A percentile compares a stretch with the other conserved stretches of the same genome.
Conservation (phyloP, 2,888 invertebrate genomes). For the Didymodactylos carnosus region DNA sequence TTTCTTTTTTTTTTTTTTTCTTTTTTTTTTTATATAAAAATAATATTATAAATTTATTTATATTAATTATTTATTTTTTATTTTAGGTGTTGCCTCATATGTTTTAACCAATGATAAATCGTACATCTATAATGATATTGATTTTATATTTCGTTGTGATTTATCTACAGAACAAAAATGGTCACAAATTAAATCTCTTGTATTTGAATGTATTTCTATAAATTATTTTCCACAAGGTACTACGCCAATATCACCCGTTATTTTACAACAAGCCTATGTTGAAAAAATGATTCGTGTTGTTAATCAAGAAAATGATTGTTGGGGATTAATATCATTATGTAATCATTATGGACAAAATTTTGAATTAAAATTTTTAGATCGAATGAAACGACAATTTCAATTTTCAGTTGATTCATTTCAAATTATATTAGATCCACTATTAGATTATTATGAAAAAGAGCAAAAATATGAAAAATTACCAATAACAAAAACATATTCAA, state of each 20-base stretch:
- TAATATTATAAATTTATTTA: not conserved
- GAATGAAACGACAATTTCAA: conserved; percentile 93
- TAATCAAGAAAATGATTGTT: not conserved
- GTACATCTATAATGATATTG: conserved; percentile 8
- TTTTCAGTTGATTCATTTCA: conserved; percentile 99
- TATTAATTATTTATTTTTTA: not conserved
- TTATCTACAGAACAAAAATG: not conserved
- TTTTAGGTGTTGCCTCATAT: conserved; percentile 70
- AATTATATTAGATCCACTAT: conserved; percentile 72
- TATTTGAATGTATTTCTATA: conserved; percentile 5
- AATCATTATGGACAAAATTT: conserved; percentile 46
- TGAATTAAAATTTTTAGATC: conserved; percentile 94
- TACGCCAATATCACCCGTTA: not conserved
- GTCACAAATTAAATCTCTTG: conserved; percentile 7
- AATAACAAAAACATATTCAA: not conserved
- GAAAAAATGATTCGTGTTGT: conserved; percentile 7
- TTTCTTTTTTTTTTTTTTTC: too few species aligned
- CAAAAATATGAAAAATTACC: not conserved
- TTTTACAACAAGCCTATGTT: conserved; percentile 9
- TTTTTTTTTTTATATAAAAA: too few species aligned
- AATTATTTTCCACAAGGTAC: not conserved
- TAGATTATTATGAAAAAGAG: conserved; percentile 60
- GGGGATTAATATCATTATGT: conserved; percentile 10
- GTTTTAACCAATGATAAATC: conserved; percentile 60
- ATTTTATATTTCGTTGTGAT: conserved; percentile 12